A percentile compares a stretch with the other conserved stretches of the same genome.
Conservation (phyloP, 2,797 vertebrate genomes). For the Onychomys arenicola region DNA sequence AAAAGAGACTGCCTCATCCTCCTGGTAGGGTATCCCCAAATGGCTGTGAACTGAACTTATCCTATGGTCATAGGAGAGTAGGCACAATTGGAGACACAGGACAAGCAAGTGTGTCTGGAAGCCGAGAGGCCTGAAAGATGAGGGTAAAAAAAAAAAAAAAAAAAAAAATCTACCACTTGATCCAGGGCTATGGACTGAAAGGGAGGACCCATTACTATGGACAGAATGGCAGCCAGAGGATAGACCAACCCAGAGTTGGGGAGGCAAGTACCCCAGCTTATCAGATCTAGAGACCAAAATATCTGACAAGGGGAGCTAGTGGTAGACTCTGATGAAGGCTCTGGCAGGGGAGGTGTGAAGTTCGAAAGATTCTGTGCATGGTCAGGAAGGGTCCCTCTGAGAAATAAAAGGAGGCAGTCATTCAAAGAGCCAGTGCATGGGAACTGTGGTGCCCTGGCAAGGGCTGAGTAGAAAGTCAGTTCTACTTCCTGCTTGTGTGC, state of each 20-base stretch:
- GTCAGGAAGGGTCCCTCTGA: constrained; percentile 31
- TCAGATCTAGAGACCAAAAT: not conserved
- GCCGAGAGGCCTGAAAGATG: not conserved
- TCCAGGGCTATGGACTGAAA: not conserved
- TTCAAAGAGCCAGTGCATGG: not conserved
- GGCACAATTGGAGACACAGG: not conserved
- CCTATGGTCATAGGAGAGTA: not conserved
- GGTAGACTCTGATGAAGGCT: not conserved
- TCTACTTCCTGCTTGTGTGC: not conserved
- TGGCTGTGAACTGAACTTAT: not conserved
- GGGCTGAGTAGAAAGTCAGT: not conserved
- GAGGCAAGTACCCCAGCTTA: not conserved
- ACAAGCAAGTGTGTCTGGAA: not conserved
- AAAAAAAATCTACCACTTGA: not conserved
- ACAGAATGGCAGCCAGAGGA: not conserved
- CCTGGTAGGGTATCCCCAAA: not conserved
- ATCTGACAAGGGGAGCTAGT: not conserved
- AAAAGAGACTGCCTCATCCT: not conserved
- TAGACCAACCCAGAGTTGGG: not conserved
- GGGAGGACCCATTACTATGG: not conserved
- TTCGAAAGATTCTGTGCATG: not conserved
- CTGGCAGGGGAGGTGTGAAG: not conserved
- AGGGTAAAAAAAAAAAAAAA: not conserved
- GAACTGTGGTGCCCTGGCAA: not conserved
- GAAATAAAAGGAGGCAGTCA: constrained; percentile 14